Percentiles rank a stretch among this genome's conserved stretches.
phyloP scores from a whole-genome alignment of 2,797 vertebrate species.

The Pitangus sulphuratus region DNA sequence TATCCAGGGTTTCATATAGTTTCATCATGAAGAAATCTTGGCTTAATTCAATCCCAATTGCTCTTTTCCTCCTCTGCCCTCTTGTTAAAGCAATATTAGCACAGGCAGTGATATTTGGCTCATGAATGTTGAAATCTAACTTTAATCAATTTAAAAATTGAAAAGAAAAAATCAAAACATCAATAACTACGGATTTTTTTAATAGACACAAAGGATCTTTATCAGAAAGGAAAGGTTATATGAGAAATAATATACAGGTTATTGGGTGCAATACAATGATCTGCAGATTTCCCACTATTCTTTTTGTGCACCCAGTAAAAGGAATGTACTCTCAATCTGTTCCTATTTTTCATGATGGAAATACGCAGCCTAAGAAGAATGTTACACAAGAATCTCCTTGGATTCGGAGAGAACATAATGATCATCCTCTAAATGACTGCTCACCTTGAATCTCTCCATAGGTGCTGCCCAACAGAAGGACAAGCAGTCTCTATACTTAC shows the following conservation, averaged over 20 bases:
- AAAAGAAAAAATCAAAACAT: not conserved
- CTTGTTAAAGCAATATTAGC: not conserved
- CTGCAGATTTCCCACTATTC: not conserved
- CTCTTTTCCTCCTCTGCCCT: not conserved
- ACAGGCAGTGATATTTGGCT: not conserved
- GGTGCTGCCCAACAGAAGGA: not conserved
- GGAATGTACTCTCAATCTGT: not conserved
- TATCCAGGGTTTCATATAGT: not conserved
- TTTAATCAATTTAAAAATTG: not conserved
- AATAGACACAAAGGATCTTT: not conserved
- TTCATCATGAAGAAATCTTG: not conserved
- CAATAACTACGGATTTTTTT: not conserved
- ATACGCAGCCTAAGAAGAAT: not conserved
- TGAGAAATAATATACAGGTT: not conserved
- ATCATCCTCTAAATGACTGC: not conserved
- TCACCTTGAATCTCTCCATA: not conserved
- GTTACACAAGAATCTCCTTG: not conserved
- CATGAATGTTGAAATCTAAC: not conserved
- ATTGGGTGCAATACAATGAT: not conserved
- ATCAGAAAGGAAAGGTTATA: not conserved
- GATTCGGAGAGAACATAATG: not conserved
- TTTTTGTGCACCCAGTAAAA: not conserved
- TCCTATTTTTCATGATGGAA: not conserved
- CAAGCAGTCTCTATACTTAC: not conserved
- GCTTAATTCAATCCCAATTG: not conserved